phyloP scores from a whole-genome alignment of 2,113 vertebrate species.

The Corydoras maculifer region DNA sequence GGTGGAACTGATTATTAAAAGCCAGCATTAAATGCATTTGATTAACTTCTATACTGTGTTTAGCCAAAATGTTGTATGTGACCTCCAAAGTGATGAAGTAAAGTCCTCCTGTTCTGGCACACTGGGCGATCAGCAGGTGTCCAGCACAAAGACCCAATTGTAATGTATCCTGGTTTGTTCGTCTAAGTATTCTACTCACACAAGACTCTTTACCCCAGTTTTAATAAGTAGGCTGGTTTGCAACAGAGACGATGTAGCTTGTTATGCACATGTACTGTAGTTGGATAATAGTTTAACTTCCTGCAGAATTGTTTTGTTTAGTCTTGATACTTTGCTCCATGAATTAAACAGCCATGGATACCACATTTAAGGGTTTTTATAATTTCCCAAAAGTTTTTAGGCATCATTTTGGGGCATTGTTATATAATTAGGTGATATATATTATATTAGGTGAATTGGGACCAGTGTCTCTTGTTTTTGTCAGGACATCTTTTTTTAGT shows the following conservation, averaged over 20 bases:
- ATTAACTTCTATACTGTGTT: no score
- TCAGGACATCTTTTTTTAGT: background rate
- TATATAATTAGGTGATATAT: no score
- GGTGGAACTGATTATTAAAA: no score
- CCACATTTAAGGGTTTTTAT: no score
- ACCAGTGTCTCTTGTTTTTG: background rate
- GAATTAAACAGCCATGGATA: no score
- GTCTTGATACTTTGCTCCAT: background rate
- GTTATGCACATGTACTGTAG: background rate
- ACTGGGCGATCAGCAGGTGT: conserved; percentile 31
- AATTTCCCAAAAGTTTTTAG: no score
- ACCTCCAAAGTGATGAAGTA: conserved; percentile 16
- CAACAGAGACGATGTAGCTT: background rate
- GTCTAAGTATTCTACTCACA: conserved; percentile 25
- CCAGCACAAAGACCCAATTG: conserved; percentile 35
- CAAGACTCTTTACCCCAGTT: conserved; percentile 2
- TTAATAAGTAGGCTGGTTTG: background rate
- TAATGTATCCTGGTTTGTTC: conserved; percentile 33
- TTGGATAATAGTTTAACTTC: background rate
- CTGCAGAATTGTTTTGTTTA: background rate
- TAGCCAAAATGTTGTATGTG: background rate
- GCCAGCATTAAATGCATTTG: no score
- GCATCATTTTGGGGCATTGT: no score
- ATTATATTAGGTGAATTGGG: no score
- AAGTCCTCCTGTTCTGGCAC: conserved; percentile 27